Conservation (phyloP, 2,797 vertebrate species). For the Chanos chanos region DNA sequence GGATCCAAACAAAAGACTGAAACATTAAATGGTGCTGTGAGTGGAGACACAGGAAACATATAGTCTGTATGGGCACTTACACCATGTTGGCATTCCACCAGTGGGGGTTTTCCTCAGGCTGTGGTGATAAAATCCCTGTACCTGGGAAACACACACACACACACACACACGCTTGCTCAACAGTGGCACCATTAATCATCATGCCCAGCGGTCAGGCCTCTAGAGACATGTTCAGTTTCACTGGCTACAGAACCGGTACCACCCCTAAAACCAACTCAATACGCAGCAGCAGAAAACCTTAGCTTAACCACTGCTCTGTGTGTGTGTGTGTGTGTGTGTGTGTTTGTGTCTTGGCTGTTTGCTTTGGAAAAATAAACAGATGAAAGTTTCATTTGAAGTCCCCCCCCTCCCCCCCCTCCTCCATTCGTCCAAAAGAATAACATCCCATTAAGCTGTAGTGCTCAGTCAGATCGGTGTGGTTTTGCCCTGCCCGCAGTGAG, state of each 20-base stretch:
- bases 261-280: neutral
- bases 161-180: slow-evolving; percentile 1
- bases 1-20: too few relatives aligned
- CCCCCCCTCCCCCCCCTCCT: neutral
- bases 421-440: neutral
- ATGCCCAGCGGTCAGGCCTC: neutral
- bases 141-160: slow-evolving; percentile 62
- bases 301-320: neutral
- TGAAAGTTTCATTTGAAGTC: slow-evolving; percentile 2
- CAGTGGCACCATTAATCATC: neutral
- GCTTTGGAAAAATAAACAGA: slow-evolving; percentile 9
- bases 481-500: slow-evolving; percentile 13
- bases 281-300: slow-evolving; percentile 14
- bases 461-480: slow-evolving; percentile 21
- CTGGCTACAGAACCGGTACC: neutral
- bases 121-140: slow-evolving; percentile 94
- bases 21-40: too few relatives aligned
- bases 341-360: neutral
- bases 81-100: slow-evolving; percentile 99
- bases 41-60: slow-evolving; percentile 7
- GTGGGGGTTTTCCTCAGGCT: slow-evolving; percentile 96
- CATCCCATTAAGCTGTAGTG: neutral
- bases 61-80: slow-evolving; percentile 72
- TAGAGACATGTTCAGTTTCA: neutral
- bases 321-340: neutral